A percentile compares a stretch with the other conserved stretches of the same genome.
Evolutionary conservation across 2,888 invertebrate species (phyloP).

Genomic region (Leptopilina drosophilae): DNA sequence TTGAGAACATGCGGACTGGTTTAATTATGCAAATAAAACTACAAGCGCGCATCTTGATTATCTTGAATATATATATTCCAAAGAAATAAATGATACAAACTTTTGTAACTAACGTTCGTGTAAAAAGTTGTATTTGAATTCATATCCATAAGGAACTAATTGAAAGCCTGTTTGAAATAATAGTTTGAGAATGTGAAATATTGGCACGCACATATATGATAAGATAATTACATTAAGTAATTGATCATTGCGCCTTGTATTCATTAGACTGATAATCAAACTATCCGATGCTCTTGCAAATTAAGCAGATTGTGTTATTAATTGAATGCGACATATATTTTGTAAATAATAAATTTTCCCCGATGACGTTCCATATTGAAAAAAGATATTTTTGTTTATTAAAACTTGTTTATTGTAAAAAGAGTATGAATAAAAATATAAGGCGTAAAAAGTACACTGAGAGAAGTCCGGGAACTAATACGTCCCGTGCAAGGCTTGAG

Average conservation of each 20-base stretch:
- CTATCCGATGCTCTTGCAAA: background rate
- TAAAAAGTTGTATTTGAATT: background rate
- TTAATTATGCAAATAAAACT: slow-evolving; percentile 37
- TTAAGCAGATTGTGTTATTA: too few species aligned
- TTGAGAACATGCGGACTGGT: background rate
- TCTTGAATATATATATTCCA: slow-evolving; percentile 3
- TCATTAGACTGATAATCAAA: background rate
- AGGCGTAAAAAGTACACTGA: too few species aligned
- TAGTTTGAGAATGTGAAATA: slow-evolving; percentile 9
- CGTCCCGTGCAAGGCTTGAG: too few species aligned
- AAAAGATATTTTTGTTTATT: too few species aligned
- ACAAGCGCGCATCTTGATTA: background rate
- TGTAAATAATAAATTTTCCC: too few species aligned
- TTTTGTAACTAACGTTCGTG: background rate
- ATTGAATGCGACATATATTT: background rate
- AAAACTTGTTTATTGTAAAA: too few species aligned
- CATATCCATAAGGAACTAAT: background rate
- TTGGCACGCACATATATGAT: slow-evolving; percentile 5
- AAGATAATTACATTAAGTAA: slow-evolving; percentile 17
- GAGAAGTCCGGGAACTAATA: too few species aligned
- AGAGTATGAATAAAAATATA: too few species aligned
- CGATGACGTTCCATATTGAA: too few species aligned
- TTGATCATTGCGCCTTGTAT: slow-evolving; percentile 12
- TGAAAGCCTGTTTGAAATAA: slow-evolving; percentile 14
- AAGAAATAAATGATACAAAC: slow-evolving; percentile 5